phyloP scores from a whole-genome alignment of 1,140 invertebrate species.

The Glossosoma conforme region DNA sequence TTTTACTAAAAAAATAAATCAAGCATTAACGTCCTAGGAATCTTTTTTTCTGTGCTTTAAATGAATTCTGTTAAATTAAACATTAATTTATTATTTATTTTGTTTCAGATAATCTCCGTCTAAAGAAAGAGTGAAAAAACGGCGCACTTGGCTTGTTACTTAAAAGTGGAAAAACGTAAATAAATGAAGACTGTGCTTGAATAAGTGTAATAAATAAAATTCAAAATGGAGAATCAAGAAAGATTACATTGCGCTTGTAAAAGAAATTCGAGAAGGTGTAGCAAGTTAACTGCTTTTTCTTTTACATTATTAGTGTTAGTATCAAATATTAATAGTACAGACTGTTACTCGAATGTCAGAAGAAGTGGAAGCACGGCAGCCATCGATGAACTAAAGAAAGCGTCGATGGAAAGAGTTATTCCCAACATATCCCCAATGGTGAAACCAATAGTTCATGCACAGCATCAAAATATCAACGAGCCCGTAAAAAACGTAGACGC shows the following conservation, averaged over 20 bases:
- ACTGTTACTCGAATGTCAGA: slow-evolving; percentile 27
- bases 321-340: background rate
- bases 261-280: background rate
- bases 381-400: slow-evolving; percentile 18
- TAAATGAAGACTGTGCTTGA: background rate
- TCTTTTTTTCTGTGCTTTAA: too few relatives aligned
- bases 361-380: slow-evolving; percentile 19
- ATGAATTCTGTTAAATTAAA: too few relatives aligned
- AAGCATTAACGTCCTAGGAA: too few relatives aligned
- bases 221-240: background rate
- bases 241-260: background rate
- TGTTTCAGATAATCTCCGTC: too few relatives aligned
- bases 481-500: too few relatives aligned
- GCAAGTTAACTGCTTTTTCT: background rate
- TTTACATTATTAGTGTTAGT: slow-evolving; percentile 6
- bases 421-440: slow-evolving; percentile 26
- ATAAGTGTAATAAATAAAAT: background rate
- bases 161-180: too few relatives aligned
- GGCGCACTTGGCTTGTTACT: too few relatives aligned
- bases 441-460: too few relatives aligned
- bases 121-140: too few relatives aligned
- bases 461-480: too few relatives aligned
- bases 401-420: slow-evolving; percentile 1
- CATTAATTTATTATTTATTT: too few relatives aligned
- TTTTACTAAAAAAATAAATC: too few relatives aligned